These are phyloP conservation scores for Pentalonia nigronervosa DNA, from an alignment of 1,140 invertebrate genomes.

Conservation along the genomic window DNA sequence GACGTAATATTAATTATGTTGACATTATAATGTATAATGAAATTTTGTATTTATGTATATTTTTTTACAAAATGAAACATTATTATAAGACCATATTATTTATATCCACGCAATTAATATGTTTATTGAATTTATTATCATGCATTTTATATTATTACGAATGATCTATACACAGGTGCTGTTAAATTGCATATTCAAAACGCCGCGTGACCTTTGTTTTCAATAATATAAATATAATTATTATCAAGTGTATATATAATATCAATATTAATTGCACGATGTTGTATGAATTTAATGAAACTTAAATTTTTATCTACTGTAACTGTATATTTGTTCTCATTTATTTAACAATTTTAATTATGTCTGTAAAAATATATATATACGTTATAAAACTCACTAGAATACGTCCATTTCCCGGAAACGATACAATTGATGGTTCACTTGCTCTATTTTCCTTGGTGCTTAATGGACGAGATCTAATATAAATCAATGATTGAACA, in stretches of 20 bases:
- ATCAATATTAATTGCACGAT: neutral
- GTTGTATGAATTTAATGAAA: neutral
- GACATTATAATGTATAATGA: neutral
- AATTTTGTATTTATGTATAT: too few species aligned
- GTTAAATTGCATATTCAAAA: slow-evolving; percentile 6
- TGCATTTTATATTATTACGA: neutral
- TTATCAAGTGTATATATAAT: neutral
- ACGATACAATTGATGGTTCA: slow-evolving; percentile 73
- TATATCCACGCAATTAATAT: neutral
- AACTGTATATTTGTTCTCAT: neutral
- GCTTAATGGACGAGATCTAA: slow-evolving; percentile 76
- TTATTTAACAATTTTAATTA: neutral
- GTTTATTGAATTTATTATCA: neutral
- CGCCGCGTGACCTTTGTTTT: neutral
- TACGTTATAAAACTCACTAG: slow-evolving; percentile 67
- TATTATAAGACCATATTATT: neutral
- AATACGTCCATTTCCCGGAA: slow-evolving; percentile 81
- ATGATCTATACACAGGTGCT: neutral
- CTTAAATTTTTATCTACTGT: neutral
- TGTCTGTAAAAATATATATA: neutral
- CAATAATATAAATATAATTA: neutral
- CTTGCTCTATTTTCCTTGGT: slow-evolving; percentile 72
- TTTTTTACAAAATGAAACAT: too few species aligned
- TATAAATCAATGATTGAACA: slow-evolving; percentile 55
- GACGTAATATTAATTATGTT: neutral